Base-by-base conservation (phyloP, 2,113 vertebrate species). In the Pelodiscus sinensis region DNA sequence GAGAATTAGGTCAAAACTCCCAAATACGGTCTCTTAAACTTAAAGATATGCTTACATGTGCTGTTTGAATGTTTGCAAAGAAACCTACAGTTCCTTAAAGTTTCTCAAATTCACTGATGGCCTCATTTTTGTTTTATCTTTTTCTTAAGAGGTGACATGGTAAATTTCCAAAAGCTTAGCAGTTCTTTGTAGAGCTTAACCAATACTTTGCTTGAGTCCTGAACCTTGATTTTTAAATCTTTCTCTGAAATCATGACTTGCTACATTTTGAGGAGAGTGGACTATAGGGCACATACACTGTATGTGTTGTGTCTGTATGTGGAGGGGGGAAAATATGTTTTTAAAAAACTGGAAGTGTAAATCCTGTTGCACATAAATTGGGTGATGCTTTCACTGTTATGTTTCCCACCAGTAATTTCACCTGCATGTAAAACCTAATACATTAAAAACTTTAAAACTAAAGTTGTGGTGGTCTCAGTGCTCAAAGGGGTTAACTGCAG, bases 401-500 rank as follows among this genome's bases (percentile, higher is more conserved):
- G 79, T 51, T 3, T 54, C 68, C 38, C 71, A 12, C 75, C 75
- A 44, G 62, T 85, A 81, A 88, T 79, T 90, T 3, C 92, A 85
- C 25, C 2, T 92, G 96, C 95, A 86, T 79, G 93, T 90, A 92
- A 96, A 96, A 91, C 94, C 92, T 58, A 86, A 92, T 83, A 90
- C 83, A 10, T 95, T 94, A 62, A 79, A 85, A 88, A 50, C 51
- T 86, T 0, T 57, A n/a, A 92, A 78, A 85, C 50, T 87, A 93
- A 97, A 97, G 95, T 97, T 96, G 95, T 84, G 85, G 89, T 93
- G 93, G 95, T 96, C 96, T 97, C 79, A 95, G 95, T 88, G 97
- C 97, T 97, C 95, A 90, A 95, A 97, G 96, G 96, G 94, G 96
- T 97, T 96, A 94, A 97, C 97, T 98, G 96, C 96, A 96, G 94